These are phyloP conservation scores for Charanyca ferruginea DNA, from an alignment of 2,888 invertebrate genomes.

Conservation along the genomic window DNA sequence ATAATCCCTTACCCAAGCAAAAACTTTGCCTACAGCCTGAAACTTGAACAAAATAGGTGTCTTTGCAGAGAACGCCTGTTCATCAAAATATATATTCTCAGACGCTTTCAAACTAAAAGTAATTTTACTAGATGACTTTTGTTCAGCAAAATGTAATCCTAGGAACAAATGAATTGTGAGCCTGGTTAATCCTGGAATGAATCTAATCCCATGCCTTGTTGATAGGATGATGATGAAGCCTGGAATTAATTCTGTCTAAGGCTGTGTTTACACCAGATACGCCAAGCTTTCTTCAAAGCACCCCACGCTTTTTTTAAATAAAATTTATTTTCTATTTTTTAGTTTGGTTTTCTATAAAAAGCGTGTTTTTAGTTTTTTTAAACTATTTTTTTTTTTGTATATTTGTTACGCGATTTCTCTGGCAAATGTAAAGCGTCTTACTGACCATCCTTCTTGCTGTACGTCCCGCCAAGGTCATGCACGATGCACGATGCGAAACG, in stretches of 20 bases:
- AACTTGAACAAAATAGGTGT: constrained; percentile 44
- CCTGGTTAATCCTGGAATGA: constrained; percentile 38
- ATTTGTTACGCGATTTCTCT: too few relatives aligned
- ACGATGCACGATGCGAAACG: too few relatives aligned
- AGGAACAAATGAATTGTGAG: constrained; percentile 46
- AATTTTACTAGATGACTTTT: constrained; percentile 49
- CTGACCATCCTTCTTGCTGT: too few relatives aligned
- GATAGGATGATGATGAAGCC: constrained; percentile 20
- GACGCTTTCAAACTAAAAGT: constrained; percentile 43
- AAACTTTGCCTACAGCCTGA: constrained; percentile 34
- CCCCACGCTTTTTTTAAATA: too few relatives aligned
- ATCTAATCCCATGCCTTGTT: constrained; percentile 1
- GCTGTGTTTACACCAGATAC: too few relatives aligned
- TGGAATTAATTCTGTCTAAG: constrained; percentile 6
- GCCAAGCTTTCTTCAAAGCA: too few relatives aligned
- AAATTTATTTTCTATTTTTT: too few relatives aligned
- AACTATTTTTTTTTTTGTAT: too few relatives aligned
- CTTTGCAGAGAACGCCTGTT: constrained; percentile 45
- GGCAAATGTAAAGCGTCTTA: too few relatives aligned
- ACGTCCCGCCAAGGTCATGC: too few relatives aligned
- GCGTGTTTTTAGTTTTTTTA: too few relatives aligned
- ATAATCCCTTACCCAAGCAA: constrained; percentile 33
- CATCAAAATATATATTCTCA: constrained; percentile 57
- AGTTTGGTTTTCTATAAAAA: too few relatives aligned
- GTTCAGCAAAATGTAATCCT: constrained; percentile 41